Evolutionary conservation across 2,113 vertebrate genomes (phyloP), one percentile per base, ranked within the genome.

Genomic region (Takifugu flavidus): DNA sequence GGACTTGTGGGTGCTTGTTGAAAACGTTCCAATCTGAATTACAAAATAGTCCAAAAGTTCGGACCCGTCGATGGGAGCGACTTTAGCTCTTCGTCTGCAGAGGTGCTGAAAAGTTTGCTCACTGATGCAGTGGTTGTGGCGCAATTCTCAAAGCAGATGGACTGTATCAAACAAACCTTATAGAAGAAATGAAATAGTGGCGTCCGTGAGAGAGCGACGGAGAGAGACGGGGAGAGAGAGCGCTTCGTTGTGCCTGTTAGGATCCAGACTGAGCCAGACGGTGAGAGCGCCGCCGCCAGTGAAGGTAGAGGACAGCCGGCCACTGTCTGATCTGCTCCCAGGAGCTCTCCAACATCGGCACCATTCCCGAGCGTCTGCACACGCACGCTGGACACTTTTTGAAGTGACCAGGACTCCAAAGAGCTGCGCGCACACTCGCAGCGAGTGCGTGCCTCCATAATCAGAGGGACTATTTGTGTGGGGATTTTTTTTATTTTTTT

Each of bases 241-340:
- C 25, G 72, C 60, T 61, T 62, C 53, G 60, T 59, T 56, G 52
- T 47, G 56, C 26, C 28, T 20, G 60, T 60, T 46, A 6, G 34
- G 34, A 39, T 39, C 11, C 34, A 39, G 34, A 13, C 45, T 13
- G 14, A 50, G 50, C 13, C 73, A 83, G 77, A 79, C 67, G 61
- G 72, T 77, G 70, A 70, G 74, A 61, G 75, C 60, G 62, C 75
- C 61, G 67, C 65, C 53, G 62, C 25, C 13, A 63, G 65, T 45
- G 63, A 45, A 58, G 56, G 56, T 6, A 42, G 50, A 64, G 52
- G 53, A 56, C 34, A 64, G 63, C 66, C 29, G 34, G 47, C 25
- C 51, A 29, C 55, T 50, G 25, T 0, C 51, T 62, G 10, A 59
- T 49, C 59, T 27, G 67, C 64, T 58, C 73, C 52, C 72, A 74